Conservation (phyloP, 1,140 invertebrate genomes). For the Drosophila baimaii region DNA sequence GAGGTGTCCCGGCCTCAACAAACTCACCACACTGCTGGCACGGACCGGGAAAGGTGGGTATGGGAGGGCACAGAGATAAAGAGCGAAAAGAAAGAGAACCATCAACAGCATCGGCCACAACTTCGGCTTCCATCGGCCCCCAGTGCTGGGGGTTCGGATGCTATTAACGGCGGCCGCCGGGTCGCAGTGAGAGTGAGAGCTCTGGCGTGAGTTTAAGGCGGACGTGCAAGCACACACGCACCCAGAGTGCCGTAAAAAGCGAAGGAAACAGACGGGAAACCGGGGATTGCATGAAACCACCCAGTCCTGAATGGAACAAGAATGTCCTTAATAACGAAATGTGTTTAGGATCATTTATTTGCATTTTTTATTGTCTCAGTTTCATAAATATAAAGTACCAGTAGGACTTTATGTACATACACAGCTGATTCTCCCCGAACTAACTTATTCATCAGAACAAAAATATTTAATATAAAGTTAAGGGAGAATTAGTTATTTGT, state of each 20-base stretch:
- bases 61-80: neutral
- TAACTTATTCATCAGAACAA: too few relatives aligned
- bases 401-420: neutral
- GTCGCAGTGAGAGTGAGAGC: neutral
- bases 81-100: neutral
- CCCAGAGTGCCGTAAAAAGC: constrained; percentile 17
- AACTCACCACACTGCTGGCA: constrained; percentile 9
- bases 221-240: constrained; percentile 59
- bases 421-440: too few relatives aligned
- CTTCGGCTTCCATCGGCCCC: constrained; percentile 1
- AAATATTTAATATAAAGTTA: neutral
- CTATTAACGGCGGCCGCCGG: too few relatives aligned
- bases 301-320: constrained; percentile 3
- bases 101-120: neutral
- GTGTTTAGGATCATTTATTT: neutral
- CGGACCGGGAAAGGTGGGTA: neutral
- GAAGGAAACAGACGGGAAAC: neutral
- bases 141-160: neutral
- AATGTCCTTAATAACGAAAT: constrained; percentile 10
- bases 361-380: neutral
- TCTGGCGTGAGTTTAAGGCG: neutral
- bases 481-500: too few relatives aligned
- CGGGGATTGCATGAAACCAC: neutral
- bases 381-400: neutral
- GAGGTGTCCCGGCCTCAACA: neutral